Percentiles rank a stretch among this genome's conserved stretches.
Evolutionary conservation across 2,797 vertebrate species (phyloP).

Genomic region (Peromyscus aztecus): DNA sequence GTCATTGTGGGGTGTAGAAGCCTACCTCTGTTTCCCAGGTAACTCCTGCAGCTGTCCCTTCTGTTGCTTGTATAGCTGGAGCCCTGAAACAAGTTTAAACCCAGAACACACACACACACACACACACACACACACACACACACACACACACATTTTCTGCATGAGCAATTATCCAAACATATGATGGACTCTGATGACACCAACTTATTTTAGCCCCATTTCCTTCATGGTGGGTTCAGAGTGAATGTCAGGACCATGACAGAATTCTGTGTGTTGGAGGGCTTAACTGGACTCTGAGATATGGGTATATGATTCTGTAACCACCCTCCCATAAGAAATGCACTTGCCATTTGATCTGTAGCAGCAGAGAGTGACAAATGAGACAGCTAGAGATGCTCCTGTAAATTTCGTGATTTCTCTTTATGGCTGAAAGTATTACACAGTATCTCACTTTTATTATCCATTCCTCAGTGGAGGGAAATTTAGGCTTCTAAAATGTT

Average conservation of each 20-base stretch:
- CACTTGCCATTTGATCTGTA: not conserved
- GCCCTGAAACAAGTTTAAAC: not conserved
- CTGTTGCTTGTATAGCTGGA: not conserved
- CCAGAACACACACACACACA: not conserved
- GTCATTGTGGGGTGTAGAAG: not conserved
- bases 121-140: too few species aligned
- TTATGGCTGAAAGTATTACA: not conserved
- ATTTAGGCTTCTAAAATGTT: not conserved
- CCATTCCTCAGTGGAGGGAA: not conserved
- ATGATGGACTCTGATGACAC: not conserved
- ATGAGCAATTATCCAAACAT: not conserved
- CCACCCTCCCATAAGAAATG: not conserved
- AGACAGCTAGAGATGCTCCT: not conserved
- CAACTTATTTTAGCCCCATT: not conserved
- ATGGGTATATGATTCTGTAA: not conserved
- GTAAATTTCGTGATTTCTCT: not conserved
- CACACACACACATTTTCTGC: not conserved
- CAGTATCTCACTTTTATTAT: not conserved
- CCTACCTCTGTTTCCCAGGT: not conserved
- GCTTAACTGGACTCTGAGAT: not conserved
- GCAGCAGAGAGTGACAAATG: not conserved
- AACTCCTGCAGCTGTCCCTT: not conserved
- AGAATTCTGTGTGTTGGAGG: not conserved
- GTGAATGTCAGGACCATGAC: not conserved
- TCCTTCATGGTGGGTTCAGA: not conserved